These are phyloP conservation scores for Hippolais icterina DNA, from an alignment of 2,113 vertebrate species.

Conservation along the genomic window DNA sequence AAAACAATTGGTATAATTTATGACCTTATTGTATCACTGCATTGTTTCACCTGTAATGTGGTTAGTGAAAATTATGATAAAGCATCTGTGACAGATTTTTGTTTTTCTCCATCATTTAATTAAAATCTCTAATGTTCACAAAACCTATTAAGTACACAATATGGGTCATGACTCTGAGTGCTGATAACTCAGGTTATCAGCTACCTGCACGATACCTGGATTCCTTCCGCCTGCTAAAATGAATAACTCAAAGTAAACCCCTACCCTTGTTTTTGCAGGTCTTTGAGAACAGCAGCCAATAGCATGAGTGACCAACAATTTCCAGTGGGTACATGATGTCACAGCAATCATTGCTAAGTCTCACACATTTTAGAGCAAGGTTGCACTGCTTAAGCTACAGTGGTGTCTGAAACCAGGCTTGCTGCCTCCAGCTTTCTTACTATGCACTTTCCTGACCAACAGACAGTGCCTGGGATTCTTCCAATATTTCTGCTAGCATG, in stretches of 20 bases:
- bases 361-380: neutral
- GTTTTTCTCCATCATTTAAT: neutral
- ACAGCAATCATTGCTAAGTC: neutral
- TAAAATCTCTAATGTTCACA: neutral
- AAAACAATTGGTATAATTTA: neutral
- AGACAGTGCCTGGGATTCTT: neutral
- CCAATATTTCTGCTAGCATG: neutral
- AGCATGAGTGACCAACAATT: neutral
- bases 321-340: neutral
- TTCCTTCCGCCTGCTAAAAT: neutral
- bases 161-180: neutral
- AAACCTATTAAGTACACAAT: neutral
- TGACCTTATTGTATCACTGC: neutral
- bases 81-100: neutral
- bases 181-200: neutral
- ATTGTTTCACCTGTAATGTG: neutral
- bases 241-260: neutral
- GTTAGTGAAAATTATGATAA: neutral
- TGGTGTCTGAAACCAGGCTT: neutral
- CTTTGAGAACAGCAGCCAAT: neutral
- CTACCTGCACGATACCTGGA: neutral
- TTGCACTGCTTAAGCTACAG: neutral
- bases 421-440: neutral
- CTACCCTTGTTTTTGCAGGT: neutral
- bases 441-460: neutral